These are phyloP conservation scores for Diarsia brunnea DNA, from an alignment of 2,888 invertebrate species.

Conservation along the genomic window DNA sequence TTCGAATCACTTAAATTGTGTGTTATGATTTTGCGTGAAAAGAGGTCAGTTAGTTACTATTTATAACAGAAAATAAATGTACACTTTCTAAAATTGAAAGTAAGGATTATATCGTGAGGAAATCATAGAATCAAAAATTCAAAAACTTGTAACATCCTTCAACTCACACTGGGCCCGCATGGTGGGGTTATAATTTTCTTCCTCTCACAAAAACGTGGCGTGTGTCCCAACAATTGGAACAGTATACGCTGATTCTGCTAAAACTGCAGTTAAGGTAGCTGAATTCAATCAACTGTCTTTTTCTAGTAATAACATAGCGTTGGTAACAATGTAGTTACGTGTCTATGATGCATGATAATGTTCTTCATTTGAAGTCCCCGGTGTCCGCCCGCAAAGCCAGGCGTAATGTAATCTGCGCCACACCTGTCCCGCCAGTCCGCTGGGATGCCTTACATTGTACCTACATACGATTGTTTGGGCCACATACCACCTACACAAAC, in stretches of 20 bases:
- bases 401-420: conserved; percentile 53
- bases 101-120: not conserved
- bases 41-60: not conserved
- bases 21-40: not conserved
- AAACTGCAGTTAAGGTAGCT: not conserved
- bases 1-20: not conserved
- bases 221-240: not conserved
- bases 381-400: conserved; percentile 35
- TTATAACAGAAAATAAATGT: not conserved
- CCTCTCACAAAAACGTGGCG: not conserved
- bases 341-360: conserved; percentile 37
- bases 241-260: not conserved
- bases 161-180: not conserved
- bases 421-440: conserved; percentile 37
- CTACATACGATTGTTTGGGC: not conserved
- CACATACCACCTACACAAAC: not conserved
- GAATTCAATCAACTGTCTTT: not conserved
- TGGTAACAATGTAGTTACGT: conserved; percentile 8
- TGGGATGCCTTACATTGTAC: conserved; percentile 31
- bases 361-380: conserved; percentile 25
- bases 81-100: not conserved
- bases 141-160: not conserved
- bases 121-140: not conserved
- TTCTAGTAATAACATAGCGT: not conserved
- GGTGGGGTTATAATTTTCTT: not conserved